Conservation (phyloP, 2,888 invertebrate genomes). For the Villa cingulata region DNA sequence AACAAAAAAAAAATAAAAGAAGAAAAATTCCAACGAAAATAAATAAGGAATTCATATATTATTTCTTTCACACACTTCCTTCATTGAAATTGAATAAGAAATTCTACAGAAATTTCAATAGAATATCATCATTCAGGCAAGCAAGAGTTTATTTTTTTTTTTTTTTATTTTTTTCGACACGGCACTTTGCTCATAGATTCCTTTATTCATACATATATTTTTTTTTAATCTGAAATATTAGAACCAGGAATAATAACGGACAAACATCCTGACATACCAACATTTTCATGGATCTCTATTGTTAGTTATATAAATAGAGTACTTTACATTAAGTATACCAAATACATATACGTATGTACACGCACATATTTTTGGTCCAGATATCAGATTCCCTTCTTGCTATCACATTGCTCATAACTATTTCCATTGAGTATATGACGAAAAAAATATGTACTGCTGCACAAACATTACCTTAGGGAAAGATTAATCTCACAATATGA, state of each 20-base stretch:
- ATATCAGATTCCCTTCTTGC: background rate
- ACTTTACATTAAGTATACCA: too few relatives aligned
- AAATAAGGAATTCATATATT: background rate
- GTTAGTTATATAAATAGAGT: background rate
- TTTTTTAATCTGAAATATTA: too few relatives aligned
- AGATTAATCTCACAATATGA: conserved; percentile 7
- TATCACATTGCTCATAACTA: too few relatives aligned
- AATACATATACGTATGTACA: too few relatives aligned
- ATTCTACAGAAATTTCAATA: background rate
- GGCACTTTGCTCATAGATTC: background rate
- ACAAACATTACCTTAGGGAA: conserved; percentile 5
- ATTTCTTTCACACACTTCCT: conserved; percentile 3
- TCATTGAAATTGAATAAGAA: background rate
- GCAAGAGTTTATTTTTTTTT: too few relatives aligned
- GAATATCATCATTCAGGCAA: too few relatives aligned
- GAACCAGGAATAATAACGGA: too few relatives aligned
- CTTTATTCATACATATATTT: too few relatives aligned
- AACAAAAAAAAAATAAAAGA: too few relatives aligned
- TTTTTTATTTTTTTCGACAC: too few relatives aligned
- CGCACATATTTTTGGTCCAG: too few relatives aligned
- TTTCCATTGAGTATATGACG: background rate
- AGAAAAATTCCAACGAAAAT: background rate
- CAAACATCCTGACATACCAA: too few relatives aligned
- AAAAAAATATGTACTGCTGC: background rate
- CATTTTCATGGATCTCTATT: background rate